Percentiles rank a stretch among this genome's conserved stretches.
phyloP scores from a whole-genome alignment of 2,888 invertebrate genomes.

The Nyleta sp. region DNA sequence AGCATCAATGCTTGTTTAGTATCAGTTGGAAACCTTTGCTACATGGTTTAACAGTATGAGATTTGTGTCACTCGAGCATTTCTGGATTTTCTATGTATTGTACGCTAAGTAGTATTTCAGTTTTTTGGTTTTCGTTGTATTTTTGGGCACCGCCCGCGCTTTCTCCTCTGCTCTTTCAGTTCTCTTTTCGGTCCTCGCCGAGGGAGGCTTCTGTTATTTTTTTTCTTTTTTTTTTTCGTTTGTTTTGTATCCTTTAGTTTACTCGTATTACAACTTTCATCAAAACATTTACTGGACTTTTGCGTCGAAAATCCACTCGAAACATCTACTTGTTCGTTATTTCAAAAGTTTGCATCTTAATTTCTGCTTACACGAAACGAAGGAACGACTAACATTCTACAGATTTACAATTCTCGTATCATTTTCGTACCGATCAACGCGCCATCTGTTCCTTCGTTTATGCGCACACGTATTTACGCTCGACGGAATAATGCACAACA shows the following conservation, averaged over 20 bases:
- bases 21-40: no score
- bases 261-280: slow-evolving; percentile 50
- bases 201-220: slow-evolving; percentile 28
- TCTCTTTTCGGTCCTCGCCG: no score
- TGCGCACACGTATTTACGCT: slow-evolving; percentile 30
- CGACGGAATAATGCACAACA: slow-evolving; percentile 58
- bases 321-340: slow-evolving; percentile 37
- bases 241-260: slow-evolving; percentile 3
- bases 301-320: slow-evolving; percentile 41
- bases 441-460: slow-evolving; percentile 31
- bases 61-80: no score
- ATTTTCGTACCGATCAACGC: slow-evolving; percentile 42
- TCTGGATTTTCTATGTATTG: no score
- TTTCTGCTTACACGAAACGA: slow-evolving; percentile 36
- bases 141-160: no score
- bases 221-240: no score
- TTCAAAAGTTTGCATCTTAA: slow-evolving; percentile 12
- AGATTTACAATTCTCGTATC: slow-evolving; percentile 27
- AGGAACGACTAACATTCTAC: slow-evolving; percentile 41
- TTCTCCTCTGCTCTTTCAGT: no score
- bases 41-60: no score
- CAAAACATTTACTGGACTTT: slow-evolving; percentile 49
- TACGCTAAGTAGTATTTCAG: no score
- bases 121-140: no score
- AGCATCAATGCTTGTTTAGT: no score